phyloP scores from a whole-genome alignment of 2,888 invertebrate species.

The Pandemis heparana region DNA sequence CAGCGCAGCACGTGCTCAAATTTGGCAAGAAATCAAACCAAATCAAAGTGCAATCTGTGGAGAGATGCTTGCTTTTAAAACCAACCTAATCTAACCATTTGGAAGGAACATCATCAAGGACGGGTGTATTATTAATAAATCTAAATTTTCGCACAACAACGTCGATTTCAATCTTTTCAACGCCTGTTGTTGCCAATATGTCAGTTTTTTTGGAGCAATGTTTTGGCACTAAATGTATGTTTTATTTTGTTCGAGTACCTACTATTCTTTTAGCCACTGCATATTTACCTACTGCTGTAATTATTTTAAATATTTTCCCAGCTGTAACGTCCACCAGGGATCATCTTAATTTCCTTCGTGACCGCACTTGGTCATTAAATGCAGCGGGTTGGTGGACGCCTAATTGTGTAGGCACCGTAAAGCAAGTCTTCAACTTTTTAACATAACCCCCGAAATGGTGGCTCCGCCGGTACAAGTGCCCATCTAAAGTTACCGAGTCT shows the following conservation, averaged over 20 bases:
- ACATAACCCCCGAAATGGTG: conserved; percentile 23
- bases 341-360: background rate
- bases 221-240: conserved; percentile 26
- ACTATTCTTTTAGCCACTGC: background rate
- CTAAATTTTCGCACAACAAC: conserved; percentile 47
- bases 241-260: background rate
- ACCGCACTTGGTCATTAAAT: conserved; percentile 18
- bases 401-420: conserved; percentile 11
- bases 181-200: conserved; percentile 34
- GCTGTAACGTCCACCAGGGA: background rate
- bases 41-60: conserved; percentile 59
- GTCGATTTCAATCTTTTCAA: conserved; percentile 33
- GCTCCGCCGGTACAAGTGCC: conserved; percentile 29
- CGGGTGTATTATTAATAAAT: conserved; percentile 53
- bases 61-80: conserved; percentile 48
- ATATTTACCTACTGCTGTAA: background rate
- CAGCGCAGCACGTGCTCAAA: conserved; percentile 57
- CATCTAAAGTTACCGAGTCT: conserved; percentile 38
- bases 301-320: background rate
- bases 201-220: background rate
- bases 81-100: conserved; percentile 25
- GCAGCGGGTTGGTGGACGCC: background rate
- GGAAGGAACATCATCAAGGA: conserved; percentile 51
- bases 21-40: conserved; percentile 76
- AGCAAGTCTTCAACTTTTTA: conserved; percentile 27